A percentile compares a stretch with the other conserved stretches of the same genome.
Evolutionary conservation across 2,113 vertebrate genomes (phyloP).

Genomic region (Protobothrops flavoviridis): DNA sequence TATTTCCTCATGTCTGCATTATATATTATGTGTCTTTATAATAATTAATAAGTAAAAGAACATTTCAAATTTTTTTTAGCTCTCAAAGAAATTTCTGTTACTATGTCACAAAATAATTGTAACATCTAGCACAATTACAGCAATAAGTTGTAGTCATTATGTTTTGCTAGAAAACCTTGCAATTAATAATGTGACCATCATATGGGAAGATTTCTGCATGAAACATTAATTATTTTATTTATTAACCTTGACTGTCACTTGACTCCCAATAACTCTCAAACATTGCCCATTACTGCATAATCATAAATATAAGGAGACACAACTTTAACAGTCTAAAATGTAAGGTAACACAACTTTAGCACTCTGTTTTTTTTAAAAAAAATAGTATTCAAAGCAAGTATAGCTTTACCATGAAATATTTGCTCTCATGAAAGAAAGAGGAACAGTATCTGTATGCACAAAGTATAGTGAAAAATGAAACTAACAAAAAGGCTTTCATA

Average conservation of each 20-base stretch:
- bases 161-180: slow-evolving; percentile 1
- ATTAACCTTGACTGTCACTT: not conserved
- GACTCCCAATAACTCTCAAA: not conserved
- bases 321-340: not conserved
- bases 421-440: not conserved
- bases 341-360: not conserved
- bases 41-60: not conserved
- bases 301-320: not conserved
- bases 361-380: not conserved
- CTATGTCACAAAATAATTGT: slow-evolving; percentile 15
- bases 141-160: not conserved
- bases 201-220: not conserved
- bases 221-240: not conserved
- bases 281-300: not conserved
- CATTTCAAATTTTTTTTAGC: not conserved
- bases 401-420: not conserved
- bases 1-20: not conserved
- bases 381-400: not conserved
- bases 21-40: not conserved
- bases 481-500: slow-evolving; percentile 7
- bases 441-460: not conserved
- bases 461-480: slow-evolving; percentile 22
- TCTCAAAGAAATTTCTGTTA: slow-evolving; percentile 6
- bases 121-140: slow-evolving; percentile 26
- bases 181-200: not conserved